Percentiles rank a stretch among this genome's conserved stretches.
Evolutionary conservation across 2,797 vertebrate genomes (phyloP).

Genomic region (Xyrichtys novacula): DNA sequence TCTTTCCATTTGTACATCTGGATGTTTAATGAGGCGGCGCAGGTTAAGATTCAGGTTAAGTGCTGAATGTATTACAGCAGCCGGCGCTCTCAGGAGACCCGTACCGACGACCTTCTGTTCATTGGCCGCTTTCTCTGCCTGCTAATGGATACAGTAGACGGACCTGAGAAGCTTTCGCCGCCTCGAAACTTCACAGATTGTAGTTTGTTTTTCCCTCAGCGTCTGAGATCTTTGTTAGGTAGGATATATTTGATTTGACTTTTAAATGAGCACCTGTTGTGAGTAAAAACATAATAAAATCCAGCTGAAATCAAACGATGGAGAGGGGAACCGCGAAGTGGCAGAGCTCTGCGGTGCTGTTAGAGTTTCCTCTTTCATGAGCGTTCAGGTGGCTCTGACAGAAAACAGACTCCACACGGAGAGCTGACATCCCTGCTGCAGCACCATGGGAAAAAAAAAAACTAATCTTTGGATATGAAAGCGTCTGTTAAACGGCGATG

Average conservation of each 20-base stretch:
- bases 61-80: slow-evolving; percentile 61
- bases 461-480: slow-evolving; percentile 19
- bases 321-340: slow-evolving; percentile 1
- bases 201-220: neutral
- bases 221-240: neutral
- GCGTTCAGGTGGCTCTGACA: slow-evolving; percentile 52
- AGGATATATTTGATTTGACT: neutral
- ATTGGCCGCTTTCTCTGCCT: slow-evolving; percentile 32
- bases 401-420: slow-evolving; percentile 41
- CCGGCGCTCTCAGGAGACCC: slow-evolving; percentile 34
- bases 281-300: slow-evolving; percentile 2
- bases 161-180: slow-evolving; percentile 9
- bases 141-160: slow-evolving; percentile 43
- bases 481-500: neutral
- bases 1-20: slow-evolving; percentile 60
- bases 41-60: slow-evolving; percentile 68
- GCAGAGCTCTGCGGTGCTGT: slow-evolving; percentile 9
- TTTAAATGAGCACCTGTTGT: slow-evolving; percentile 38
- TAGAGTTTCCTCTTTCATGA: slow-evolving; percentile 16
- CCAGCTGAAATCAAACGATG: neutral
- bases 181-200: neutral
- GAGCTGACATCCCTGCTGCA: slow-evolving; percentile 28
- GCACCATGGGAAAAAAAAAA: slow-evolving; percentile 32
- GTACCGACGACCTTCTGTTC: slow-evolving; percentile 44
- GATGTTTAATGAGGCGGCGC: slow-evolving; percentile 58